These are phyloP conservation scores for Typhlichthys subterraneus DNA, from an alignment of 2,797 vertebrate genomes.

Conservation along the genomic window DNA sequence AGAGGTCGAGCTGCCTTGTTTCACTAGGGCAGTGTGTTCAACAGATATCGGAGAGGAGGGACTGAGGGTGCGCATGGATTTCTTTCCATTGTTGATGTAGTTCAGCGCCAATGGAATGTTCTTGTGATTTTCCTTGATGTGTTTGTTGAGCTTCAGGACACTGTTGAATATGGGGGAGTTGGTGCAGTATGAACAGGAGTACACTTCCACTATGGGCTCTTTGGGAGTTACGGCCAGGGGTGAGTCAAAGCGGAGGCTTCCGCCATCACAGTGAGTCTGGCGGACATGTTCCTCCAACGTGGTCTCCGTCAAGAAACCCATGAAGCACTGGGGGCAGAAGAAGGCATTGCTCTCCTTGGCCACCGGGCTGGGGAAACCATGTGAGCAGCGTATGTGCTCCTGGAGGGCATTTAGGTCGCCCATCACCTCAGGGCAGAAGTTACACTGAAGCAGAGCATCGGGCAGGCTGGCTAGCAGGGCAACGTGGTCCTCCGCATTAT, in stretches of 20 bases:
- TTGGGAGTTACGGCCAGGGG: conserved; percentile 92
- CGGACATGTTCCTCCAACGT: conserved; percentile 97
- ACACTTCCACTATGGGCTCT: conserved; percentile 97
- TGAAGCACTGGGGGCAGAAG: conserved; percentile 98
- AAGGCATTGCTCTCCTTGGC: conserved; percentile 98
- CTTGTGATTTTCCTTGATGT: conserved; percentile 99
- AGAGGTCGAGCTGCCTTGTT: conserved; percentile 86
- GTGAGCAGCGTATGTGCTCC: conserved; percentile 96
- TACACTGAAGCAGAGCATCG: conserved; percentile 94
- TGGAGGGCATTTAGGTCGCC: conserved; percentile 95
- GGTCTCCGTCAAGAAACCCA: conserved; percentile 98
- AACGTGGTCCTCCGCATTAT: conserved; percentile 89
- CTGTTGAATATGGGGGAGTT: conserved; percentile 99
- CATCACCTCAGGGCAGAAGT: conserved; percentile 96
- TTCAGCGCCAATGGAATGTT: conserved; percentile 98
- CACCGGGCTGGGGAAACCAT: conserved; percentile 92
- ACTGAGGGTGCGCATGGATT: conserved; percentile 90
- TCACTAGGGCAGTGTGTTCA: conserved; percentile 88
- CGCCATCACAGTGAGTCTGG: conserved; percentile 95
- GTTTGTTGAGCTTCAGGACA: conserved; percentile 96
- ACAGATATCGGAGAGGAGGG: conserved; percentile 92
- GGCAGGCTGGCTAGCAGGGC: conserved; percentile 87
- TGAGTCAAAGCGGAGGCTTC: conserved; percentile 93
- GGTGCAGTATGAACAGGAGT: conserved; percentile 98
- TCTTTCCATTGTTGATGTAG: conserved; percentile 97